These are phyloP conservation scores for Limenitis arthemis DNA, from an alignment of 2,888 invertebrate genomes.

Conservation along the genomic window DNA sequence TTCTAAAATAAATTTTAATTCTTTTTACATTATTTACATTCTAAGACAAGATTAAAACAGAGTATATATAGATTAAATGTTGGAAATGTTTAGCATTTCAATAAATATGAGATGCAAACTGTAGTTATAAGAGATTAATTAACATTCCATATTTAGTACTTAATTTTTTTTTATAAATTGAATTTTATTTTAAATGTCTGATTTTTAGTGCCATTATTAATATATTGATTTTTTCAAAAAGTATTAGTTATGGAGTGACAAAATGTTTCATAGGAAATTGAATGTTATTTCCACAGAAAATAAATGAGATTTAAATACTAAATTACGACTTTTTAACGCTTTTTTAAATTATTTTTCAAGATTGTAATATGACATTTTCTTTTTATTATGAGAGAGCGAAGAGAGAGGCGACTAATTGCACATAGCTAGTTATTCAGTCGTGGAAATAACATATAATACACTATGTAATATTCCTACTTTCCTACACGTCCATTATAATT, in stretches of 20 bases:
- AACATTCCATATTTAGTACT: conserved; percentile 18
- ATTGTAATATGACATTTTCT: no score
- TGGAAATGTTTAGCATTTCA: conserved; percentile 17
- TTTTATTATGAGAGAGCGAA: no score
- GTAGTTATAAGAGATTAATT: conserved; percentile 26
- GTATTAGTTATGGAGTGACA: conserved; percentile 3
- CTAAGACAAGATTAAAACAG: conserved; percentile 2
- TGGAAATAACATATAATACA: no score
- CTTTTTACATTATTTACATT: not conserved
- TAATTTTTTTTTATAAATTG: conserved; percentile 23
- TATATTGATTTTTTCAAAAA: conserved; percentile 27
- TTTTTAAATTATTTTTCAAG: no score
- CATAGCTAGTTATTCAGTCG: no score
- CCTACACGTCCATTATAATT: conserved; percentile 38
- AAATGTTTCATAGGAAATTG: no score
- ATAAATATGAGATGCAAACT: conserved; percentile 14
- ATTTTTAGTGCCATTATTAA: conserved; percentile 54
- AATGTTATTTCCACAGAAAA: no score
- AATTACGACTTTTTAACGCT: no score
- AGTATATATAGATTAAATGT: conserved; percentile 12
- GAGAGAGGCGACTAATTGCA: no score
- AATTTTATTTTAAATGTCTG: conserved; percentile 20
- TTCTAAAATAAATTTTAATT: no score
- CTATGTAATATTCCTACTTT: conserved; percentile 26
- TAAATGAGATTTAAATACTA: no score